Evolutionary conservation across 1,140 invertebrate species (phyloP), one percentile per base, ranked within the genome.

Genomic region (Leptinotarsa defecta): DNA sequence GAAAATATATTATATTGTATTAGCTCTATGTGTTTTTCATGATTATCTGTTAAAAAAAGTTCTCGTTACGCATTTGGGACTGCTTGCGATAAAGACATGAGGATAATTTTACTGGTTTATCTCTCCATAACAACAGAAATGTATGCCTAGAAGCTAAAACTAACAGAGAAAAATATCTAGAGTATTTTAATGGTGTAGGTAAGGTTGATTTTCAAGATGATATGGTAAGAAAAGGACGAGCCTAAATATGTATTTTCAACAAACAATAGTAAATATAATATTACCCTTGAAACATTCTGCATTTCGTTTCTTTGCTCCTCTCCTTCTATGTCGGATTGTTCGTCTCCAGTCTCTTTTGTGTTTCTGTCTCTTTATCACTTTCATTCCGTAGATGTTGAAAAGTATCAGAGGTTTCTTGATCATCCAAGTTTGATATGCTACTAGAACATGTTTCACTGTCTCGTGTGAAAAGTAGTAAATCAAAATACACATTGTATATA

Each of bases 1-100:
- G 48, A 74, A 74, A 34, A 74, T 74, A 49, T 4, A 15, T 49
- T 71, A 49, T 48, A 48, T 71, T 71, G 13, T 71, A 49, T n/a
- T 52, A 20, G 24, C 48, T 13, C 22, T n/a, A 52, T 74, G 74
- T 69, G 74, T 64, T 64, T 48, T 76, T 24, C 69, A 76, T 43
- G 67, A 76, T 67, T 76, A 63, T 73, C 52, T 73, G 22, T 57
- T 13, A 74, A 27, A 61, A 61, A 20, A 61, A 63, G 27, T 22
- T 17, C 19, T 17, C 34, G 48, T 48, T 70, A 13, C 34, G 34
- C 68, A 52, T 70, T 70, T 22, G 34, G 43, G n/a, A 48, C 17
- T 19, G n/a, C 34, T 70, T 70, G 34, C 19, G 68, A 70, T 70
- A 70, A 70, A 49, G 17, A 48, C 34, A 70, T 70, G 68, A 52